Base-by-base conservation (phyloP, 2,888 invertebrate genomes). In the Epirrita christyi region DNA sequence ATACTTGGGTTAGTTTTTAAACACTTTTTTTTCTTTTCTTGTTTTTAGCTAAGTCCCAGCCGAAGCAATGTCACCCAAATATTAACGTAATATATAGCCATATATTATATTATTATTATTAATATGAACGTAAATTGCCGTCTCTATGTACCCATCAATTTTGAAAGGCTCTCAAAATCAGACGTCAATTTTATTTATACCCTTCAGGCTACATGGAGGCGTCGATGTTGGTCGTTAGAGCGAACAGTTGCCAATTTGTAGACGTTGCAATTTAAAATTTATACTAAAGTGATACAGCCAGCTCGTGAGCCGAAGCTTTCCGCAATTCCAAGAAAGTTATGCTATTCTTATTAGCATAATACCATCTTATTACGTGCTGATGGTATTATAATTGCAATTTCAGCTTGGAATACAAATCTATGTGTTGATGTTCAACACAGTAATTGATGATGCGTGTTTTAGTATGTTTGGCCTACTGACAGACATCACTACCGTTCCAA, bases 401-500 rank as follows among this genome's bases (percentile, higher is more conserved):
- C 63, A 70, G 68, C 62, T 55, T 48, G 38, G 15, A 48, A 21
- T 70, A 21, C 51, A 60, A 66, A 62, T 61, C 36, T 29, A 55
- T 32, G 55, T 55, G 55, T 55, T 51, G 43, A 55, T 55, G 55
- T 51, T 43, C 34, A 43, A 45, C 41, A 32, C 13, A 40, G 59
- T 58, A 55, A 65, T 64, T 59, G 48, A 56, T 58, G 56, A 43
- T 64, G 59, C 47, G 59, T 62, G 59, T 50, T 60, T 64, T 48
- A 51, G 59, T 48, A 54, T 58, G 49, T 61, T 59, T 74, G 75
- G 59, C 73, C 73, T 66, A 80, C 76, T 79, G 74, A 73, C 80
- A 74, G 74, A 74, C 67, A 72, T 73, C 68, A 80, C 81, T 78
- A 78, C 78, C 75, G 79, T 82, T 80, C 78, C 78, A 76, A 73